Percentiles rank a stretch among this genome's conserved stretches.
Conservation (phyloP, 2,888 invertebrate species). For the Drosophila acutilabella region DNA sequence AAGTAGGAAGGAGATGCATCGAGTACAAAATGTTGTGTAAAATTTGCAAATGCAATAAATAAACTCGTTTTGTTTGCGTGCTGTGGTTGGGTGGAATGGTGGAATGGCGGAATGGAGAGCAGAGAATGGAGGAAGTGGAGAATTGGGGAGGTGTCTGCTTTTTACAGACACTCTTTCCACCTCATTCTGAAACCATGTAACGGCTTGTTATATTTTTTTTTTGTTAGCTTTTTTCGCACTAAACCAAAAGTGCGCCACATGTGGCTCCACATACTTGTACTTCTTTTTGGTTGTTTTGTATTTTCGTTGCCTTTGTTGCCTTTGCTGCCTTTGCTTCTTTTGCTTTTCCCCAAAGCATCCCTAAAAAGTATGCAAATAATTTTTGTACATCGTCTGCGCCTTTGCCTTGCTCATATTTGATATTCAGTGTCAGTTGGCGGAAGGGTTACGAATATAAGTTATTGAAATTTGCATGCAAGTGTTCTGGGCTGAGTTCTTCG, state of each 20-base stretch:
- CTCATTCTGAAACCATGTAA: constrained; percentile 53
- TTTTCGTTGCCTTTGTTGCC: constrained; percentile 9
- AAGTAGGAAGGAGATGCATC: constrained; percentile 23
- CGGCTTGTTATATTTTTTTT: constrained; percentile 44
- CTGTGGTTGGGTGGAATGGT: constrained; percentile 31
- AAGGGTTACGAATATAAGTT: constrained; percentile 78
- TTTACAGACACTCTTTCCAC: constrained; percentile 46
- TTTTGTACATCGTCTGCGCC: constrained; percentile 59
- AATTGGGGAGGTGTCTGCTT: constrained; percentile 1
- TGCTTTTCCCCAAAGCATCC: constrained; percentile 62
- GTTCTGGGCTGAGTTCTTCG: not conserved
- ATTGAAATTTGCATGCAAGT: constrained; percentile 78
- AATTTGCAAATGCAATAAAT: constrained; percentile 81
- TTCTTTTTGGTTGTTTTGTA: constrained; percentile 17
- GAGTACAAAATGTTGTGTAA: constrained; percentile 79
- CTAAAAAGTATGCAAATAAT: constrained; percentile 79
- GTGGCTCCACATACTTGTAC: constrained; percentile 40
- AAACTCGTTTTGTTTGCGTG: constrained; percentile 76
- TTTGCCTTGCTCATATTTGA: constrained; percentile 69
- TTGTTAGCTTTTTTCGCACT: constrained; percentile 56
- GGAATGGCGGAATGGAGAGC: constrained; percentile 2
- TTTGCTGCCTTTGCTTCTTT: constrained; percentile 24
- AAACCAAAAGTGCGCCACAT: constrained; percentile 62
- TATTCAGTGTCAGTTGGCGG: constrained; percentile 78
- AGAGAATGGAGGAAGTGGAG: not conserved